These are phyloP conservation scores for Mormyrus hasselquistii DNA, from an alignment of 2,797 vertebrate genomes.

Conservation along the genomic window DNA sequence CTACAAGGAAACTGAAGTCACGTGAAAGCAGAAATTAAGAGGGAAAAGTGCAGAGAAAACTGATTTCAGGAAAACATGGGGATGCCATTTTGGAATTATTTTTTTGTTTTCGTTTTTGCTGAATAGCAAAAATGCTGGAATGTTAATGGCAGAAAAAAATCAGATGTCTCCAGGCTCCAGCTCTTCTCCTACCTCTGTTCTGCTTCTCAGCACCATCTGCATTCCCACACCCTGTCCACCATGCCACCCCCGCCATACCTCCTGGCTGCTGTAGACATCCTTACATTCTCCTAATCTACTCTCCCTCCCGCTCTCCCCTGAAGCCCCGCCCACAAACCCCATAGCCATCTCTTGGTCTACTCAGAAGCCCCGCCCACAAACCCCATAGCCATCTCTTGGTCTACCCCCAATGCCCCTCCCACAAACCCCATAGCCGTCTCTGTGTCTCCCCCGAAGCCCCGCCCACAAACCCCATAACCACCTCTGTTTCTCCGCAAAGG, in stretches of 20 bases:
- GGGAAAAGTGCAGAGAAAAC: conserved; percentile 2
- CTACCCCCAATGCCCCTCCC: background rate
- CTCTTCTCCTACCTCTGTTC: background rate
- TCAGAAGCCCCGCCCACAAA: background rate
- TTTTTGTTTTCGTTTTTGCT: background rate
- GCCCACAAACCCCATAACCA: background rate
- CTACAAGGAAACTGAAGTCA: background rate
- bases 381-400: background rate
- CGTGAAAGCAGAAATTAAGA: background rate
- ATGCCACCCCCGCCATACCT: background rate
- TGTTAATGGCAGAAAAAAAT: conserved; percentile 7
- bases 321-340: background rate
- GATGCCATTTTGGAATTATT: background rate
- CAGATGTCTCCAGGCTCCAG: background rate
- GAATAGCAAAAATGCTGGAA: conserved; percentile 6
- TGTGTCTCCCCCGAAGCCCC: background rate
- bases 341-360: background rate
- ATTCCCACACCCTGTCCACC: too few species aligned
- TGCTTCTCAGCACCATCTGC: background rate
- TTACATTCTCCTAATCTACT: background rate
- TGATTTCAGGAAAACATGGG: background rate
- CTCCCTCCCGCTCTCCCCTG: background rate
- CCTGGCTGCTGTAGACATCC: background rate
- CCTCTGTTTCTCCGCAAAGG: background rate
- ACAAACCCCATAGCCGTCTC: background rate